Conservation (phyloP, 92 coral and sea anemone species). For the Epizoanthus ramosus region DNA sequence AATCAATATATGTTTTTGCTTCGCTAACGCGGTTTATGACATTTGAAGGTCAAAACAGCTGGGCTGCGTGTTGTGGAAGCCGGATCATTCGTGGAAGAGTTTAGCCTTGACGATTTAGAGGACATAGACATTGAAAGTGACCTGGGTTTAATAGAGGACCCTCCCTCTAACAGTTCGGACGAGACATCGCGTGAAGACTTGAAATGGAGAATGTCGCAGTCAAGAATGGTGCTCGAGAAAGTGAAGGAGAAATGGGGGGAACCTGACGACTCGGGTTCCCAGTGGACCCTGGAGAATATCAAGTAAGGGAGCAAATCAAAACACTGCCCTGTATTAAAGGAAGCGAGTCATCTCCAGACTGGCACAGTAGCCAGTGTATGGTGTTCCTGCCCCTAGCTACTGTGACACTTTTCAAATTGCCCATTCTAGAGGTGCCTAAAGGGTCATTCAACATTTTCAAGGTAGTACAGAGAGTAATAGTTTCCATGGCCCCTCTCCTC, state of each 20-base stretch:
- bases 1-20: background rate
- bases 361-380: too few species aligned
- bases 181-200: conserved; percentile 40
- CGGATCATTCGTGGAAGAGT: conserved; percentile 65
- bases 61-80: conserved; percentile 61
- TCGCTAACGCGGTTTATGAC: background rate
- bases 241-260: conserved; percentile 70
- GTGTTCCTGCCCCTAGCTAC: too few species aligned
- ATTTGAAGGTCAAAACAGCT: conserved; percentile 54
- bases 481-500: too few species aligned
- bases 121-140: conserved; percentile 60
- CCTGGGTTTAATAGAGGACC: conserved; percentile 56
- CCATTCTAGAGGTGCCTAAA: too few species aligned
- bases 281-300: conserved; percentile 34
- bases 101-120: conserved; percentile 64
- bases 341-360: background rate
- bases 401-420: too few species aligned
- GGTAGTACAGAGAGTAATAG: too few species aligned
- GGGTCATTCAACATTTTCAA: too few species aligned
- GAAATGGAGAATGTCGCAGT: conserved; percentile 79
- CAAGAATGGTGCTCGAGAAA: conserved; percentile 65
- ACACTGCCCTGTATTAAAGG: too few species aligned
- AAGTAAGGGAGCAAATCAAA: background rate
- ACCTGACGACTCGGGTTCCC: conserved; percentile 53
- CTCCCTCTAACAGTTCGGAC: conserved; percentile 48